Evolutionary conservation across 2,113 vertebrate species (phyloP).

Genomic region (Pica pica): DNA sequence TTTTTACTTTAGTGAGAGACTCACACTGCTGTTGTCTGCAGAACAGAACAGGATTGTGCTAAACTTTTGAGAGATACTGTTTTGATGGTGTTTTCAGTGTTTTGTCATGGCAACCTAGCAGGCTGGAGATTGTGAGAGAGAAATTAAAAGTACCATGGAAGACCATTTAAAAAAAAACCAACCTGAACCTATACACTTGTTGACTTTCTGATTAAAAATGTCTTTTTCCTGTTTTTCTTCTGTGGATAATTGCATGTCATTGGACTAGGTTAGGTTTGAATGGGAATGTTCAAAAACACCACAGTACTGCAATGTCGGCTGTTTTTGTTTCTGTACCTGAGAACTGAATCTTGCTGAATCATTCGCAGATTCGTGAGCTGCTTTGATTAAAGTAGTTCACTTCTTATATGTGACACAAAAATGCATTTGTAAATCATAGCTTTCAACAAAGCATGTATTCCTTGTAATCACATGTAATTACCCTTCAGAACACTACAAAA

Average conservation of each 20-base stretch:
- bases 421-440: neutral
- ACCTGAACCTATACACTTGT: neutral
- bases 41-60: neutral
- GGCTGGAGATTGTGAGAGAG: neutral
- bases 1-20: neutral
- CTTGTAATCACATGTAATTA: neutral
- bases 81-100: neutral
- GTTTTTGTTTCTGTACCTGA: neutral
- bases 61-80: neutral
- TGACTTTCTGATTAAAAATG: neutral
- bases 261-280: neutral
- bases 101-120: neutral
- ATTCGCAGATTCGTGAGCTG: neutral
- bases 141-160: neutral
- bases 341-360: neutral
- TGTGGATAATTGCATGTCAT: neutral
- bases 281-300: neutral
- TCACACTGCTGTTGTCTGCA: neutral
- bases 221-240: neutral
- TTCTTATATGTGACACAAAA: neutral
- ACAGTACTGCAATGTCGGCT: neutral
- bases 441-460: neutral
- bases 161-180: neutral
- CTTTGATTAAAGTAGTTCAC: neutral
- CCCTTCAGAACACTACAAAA: neutral